A percentile compares a stretch with the other conserved stretches of the same genome.
These are phyloP conservation scores for Papilio glaucus DNA, from an alignment of 1,140 invertebrate genomes.

Conservation along the genomic window DNA sequence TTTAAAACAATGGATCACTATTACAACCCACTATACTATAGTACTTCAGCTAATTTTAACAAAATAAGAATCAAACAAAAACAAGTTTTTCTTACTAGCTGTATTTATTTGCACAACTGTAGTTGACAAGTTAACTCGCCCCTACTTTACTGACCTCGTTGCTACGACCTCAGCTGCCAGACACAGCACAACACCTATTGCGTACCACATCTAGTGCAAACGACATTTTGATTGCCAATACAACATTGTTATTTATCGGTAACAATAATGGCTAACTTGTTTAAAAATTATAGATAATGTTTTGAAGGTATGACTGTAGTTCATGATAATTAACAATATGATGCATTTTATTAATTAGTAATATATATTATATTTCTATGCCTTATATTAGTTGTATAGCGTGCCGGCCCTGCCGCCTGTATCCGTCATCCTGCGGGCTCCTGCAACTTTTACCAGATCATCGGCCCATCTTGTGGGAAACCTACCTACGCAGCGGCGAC, in stretches of 20 bases:
- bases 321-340: neutral
- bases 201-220: conserved; percentile 24
- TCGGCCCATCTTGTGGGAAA: too few relatives aligned
- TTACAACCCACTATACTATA: neutral
- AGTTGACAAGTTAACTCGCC: neutral
- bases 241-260: conserved; percentile 25
- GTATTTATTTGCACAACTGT: conserved; percentile 12
- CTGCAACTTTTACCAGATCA: too few relatives aligned
- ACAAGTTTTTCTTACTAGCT: neutral
- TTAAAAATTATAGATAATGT: neutral
- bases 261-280: neutral
- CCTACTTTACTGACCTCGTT: conserved; percentile 27
- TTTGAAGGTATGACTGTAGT: neutral
- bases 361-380: neutral
- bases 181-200: neutral
- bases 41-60: neutral
- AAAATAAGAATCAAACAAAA: neutral
- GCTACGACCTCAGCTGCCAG: conserved; percentile 6
- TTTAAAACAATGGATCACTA: neutral
- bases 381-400: too few relatives aligned
- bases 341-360: neutral
- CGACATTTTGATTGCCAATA: conserved; percentile 20
- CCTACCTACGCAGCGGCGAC: too few relatives aligned
- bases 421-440: too few relatives aligned
- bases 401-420: too few relatives aligned